phyloP scores from a whole-genome alignment of 2,113 vertebrate species.

The Pseudois nayaur region DNA sequence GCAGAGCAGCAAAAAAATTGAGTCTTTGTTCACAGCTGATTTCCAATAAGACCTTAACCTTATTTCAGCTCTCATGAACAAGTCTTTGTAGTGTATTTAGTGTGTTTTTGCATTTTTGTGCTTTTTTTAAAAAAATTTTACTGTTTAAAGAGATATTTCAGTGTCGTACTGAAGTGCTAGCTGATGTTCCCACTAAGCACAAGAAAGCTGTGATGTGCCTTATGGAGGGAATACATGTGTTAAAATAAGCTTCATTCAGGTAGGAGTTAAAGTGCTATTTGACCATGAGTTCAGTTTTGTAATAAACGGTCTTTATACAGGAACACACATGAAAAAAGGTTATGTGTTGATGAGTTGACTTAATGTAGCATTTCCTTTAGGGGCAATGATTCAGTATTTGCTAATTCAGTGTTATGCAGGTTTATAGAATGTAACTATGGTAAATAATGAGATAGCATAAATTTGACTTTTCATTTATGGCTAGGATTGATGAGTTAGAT shows the following conservation, averaged over 20 bases:
- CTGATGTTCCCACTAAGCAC: background rate
- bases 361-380: background rate
- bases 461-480: conserved; percentile 13
- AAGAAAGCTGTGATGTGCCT: background rate
- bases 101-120: background rate
- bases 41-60: background rate
- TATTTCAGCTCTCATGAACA: background rate
- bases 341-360: background rate
- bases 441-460: background rate
- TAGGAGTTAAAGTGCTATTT: background rate
- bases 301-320: background rate
- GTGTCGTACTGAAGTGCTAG: background rate
- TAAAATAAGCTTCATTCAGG: background rate
- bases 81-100: background rate
- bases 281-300: background rate
- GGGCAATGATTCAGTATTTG: background rate
- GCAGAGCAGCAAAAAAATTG: background rate
- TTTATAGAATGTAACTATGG: background rate
- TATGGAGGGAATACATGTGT: background rate
- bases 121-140: background rate
- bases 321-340: background rate
- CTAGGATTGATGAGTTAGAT: background rate
- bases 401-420: background rate
- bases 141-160: background rate
- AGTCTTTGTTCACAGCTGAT: background rate